Percentiles rank a stretch among this genome's conserved stretches.
These are phyloP conservation scores for Mellivora capensis DNA, from an alignment of 2,113 vertebrate species.

Conservation along the genomic window DNA sequence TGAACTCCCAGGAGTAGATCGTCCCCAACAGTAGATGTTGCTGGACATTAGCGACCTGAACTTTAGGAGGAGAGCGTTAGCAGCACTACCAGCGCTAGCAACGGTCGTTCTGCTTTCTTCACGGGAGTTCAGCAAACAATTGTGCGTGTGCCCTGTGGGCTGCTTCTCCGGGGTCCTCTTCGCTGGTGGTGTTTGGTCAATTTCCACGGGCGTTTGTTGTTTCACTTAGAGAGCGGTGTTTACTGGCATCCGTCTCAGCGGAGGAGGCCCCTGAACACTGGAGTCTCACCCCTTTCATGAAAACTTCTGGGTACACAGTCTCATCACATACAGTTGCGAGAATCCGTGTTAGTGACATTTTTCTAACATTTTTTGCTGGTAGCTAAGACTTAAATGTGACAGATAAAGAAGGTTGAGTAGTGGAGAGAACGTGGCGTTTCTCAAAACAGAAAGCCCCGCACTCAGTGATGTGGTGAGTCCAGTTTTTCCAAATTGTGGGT, in stretches of 20 bases:
- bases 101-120: not conserved
- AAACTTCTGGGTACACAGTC: not conserved
- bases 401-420: not conserved
- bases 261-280: not conserved
- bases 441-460: constrained; percentile 13
- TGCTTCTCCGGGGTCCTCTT: not conserved
- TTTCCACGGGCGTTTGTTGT: not conserved
- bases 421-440: not conserved
- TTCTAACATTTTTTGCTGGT: not conserved
- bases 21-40: not conserved
- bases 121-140: not conserved
- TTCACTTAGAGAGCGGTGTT: not conserved
- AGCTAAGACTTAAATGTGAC: not conserved
- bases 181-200: not conserved
- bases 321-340: not conserved
- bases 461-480: not conserved
- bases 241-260: not conserved
- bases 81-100: too few species aligned
- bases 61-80: not conserved
- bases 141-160: not conserved
- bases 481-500: not conserved
- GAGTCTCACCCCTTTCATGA: not conserved
- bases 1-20: not conserved
- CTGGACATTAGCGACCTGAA: not conserved
- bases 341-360: not conserved